Evolutionary conservation across 1,140 invertebrate species (phyloP), one percentile per base, ranked within the genome.

Genomic region (Eufriesea mexicana): DNA sequence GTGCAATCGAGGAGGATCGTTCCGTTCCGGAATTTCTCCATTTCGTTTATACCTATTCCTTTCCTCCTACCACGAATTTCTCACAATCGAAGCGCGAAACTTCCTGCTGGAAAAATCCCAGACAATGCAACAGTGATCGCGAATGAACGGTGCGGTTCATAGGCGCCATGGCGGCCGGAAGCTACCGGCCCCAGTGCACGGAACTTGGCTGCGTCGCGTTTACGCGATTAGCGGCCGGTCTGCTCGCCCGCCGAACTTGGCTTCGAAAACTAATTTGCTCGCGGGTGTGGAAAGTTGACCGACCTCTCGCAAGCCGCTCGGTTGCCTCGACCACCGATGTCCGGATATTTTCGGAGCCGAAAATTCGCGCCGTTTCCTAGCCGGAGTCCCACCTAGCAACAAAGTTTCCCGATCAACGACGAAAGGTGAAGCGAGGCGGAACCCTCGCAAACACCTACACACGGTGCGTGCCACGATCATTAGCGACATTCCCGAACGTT

Each of bases 401-500:
- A 35, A 49, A 47, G 14, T 55, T 68, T 47, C 10, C 66, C n/a
- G n/a, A n/a, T n/a, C n/a, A n/a, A n/a, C n/a, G n/a, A n/a, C 35
- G 18, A 5, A 12, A 7, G 20, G 18, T 28, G 28, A 61, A 61
- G 16, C 59, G 59, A 9, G 35, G 18, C 61, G 61, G 35, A 64
- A 64, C 61, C 61, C 61, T 28, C 61, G 49, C 68, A 70, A 51
- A 67, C 47, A 72, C 51, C 75, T 67, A 78, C 75, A n/a, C n/a
- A n/a, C n/a, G n/a, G 23, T 35, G 51, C 45, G 72, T 47, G 66
- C 67, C 67, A 28, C 55, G 23, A 45, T 81, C 59, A 67, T 86
- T 88, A 86, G 78, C 66, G 61, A 64, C 68, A 79, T 87, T 86
- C 70, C 64, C 57, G 28, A 64, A 28, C 62, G 83, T 83, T 81